Evolutionary conservation across 1,140 invertebrate species (phyloP), one percentile per base, ranked within the genome.

Genomic region (Lepidotrigona ventralis): DNA sequence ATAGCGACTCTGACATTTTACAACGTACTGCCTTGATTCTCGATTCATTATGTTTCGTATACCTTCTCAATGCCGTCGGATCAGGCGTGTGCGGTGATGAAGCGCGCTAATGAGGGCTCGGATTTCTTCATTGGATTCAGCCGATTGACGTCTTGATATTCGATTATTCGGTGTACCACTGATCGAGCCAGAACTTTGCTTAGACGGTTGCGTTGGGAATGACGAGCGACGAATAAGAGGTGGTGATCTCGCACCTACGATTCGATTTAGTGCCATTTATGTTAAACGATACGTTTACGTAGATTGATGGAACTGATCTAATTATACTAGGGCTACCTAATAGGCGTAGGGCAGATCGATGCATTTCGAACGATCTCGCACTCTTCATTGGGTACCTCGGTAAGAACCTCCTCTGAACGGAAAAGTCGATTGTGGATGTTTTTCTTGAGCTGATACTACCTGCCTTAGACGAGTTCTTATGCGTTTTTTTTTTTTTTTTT

Each of bases 141-240:
- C 73, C 39, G 90, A 91, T 69, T 76, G 86, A 26, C 87, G 85
- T 51, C 88, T 81, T 14, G 85, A 86, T 72, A 82, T 66, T n/a
- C 87, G 84, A 63, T 81, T 88, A 54, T 64, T 90, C 39, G 90
- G 81, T 9, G 87, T 86, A 69, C 88, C 89, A 64, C 76, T 82
- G 51, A 81, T 26, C 54, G 85, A 83, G 70, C 70, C 80, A 72
- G 79, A 82, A 33, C 60, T 78, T 84, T 86, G 74, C 19, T 84
- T 85, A 53, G 77, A 81, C 46, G 81, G 84, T 80, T 91, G 89
- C n/a, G 79, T 89, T 60, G 92, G 92, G 76, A 92, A 93, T 8
- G 92, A 93, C 8, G 91, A 93, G 63, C 92, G 90, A 39, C 92
- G 91, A 63, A 90, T 89, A 68, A 92, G 88, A 71, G 91, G 86